Base-by-base conservation (phyloP, 2,888 invertebrate species). In the Thalpophila matura region DNA sequence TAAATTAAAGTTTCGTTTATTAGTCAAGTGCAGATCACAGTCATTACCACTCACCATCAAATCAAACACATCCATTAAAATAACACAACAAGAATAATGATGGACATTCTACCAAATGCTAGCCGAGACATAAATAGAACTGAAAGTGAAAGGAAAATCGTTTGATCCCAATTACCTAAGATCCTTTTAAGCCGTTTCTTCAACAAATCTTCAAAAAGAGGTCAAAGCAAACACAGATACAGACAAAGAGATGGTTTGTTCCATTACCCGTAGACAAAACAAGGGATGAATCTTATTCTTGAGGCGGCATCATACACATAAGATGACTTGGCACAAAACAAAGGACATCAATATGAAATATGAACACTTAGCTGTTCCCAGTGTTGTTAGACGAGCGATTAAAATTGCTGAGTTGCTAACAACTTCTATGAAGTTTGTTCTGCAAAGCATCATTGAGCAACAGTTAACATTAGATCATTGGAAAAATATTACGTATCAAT, bases 181-280 rank as follows among this genome's bases (percentile, higher is more conserved):
- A 26, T 9, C 33, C 1, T 7, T 3, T 35, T 9, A 3, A n/a
- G n/a, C 1, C 9, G 1, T 22, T 22, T 4, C 6, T 26, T 7
- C 10, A 18, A 18, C 38, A 38, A 47, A 38, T 51, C 12, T 27
- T 3, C 20, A 53, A 53, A 50, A 43, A 33, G 18, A 57, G 43
- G 38, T 18, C 29, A 53, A 42, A 57, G 24, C 14, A 31, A 29
- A 53, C 4, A 33, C 1, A 18, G 4, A 14, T 4, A 29, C 7
- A 29, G n/a, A 46, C 33, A 58, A 54, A 29, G 12, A 49, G 27
- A 12, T 6, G n/a, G 38, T 38, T 49, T 24, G 26, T 54, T 60
- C 60, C 49, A 68, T 68, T 60, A 50, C 31, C 6, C 14, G 14
- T 3, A 60, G 16, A 68, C 38, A 68, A 68, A 54, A 47, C 47